Evolutionary conservation across 2,888 invertebrate species (phyloP).

Genomic region (Bombylius discolor): DNA sequence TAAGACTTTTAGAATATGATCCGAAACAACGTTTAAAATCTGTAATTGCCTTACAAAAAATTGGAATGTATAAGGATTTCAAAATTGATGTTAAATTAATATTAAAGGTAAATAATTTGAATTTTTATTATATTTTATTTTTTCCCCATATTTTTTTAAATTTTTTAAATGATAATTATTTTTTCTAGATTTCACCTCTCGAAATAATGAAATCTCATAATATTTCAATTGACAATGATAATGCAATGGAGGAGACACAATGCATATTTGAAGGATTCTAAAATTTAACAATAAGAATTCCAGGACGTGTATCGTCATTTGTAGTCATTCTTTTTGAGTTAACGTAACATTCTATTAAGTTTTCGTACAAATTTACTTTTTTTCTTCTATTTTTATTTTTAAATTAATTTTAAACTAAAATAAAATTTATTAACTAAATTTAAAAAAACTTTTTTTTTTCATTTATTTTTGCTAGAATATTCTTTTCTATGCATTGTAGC

Average conservation of each 20-base stretch:
- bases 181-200: constrained; percentile 3
- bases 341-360: no score
- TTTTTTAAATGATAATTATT: not conserved
- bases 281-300: not conserved
- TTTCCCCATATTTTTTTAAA: no score
- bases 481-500: no score
- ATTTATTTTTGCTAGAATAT: no score
- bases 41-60: constrained; percentile 25
- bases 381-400: no score
- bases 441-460: no score
- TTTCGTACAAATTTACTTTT: no score
- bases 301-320: no score
- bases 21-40: constrained; percentile 26
- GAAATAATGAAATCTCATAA: constrained; percentile 17
- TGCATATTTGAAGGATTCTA: not conserved
- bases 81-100: constrained; percentile 22
- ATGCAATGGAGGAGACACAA: not conserved
- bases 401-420: no score
- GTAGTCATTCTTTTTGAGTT: no score
- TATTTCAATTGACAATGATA: constrained; percentile 18
- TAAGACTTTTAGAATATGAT: constrained; percentile 23
- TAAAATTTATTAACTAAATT: no score
- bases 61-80: constrained; percentile 27
- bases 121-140: not conserved
- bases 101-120: constrained; percentile 17